Conservation (phyloP, 2,113 vertebrate genomes). For the Anolis carolinensis region DNA sequence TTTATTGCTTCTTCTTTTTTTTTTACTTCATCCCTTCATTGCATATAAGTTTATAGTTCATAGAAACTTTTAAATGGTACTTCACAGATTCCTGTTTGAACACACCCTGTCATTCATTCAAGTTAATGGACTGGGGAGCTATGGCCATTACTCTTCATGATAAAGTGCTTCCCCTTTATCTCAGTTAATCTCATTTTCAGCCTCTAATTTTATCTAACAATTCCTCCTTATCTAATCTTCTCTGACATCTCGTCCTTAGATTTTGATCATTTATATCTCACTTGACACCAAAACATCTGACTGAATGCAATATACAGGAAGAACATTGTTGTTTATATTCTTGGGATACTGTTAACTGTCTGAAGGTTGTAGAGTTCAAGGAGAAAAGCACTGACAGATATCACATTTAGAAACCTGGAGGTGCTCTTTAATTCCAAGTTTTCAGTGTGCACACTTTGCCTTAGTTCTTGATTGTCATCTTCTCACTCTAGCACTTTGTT, state of each 20-base stretch:
- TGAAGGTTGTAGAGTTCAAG: neutral
- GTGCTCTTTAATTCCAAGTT: neutral
- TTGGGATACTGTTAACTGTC: neutral
- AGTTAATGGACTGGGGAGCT: neutral
- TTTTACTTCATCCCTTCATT: too few species aligned
- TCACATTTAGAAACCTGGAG: neutral
- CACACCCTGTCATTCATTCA: neutral
- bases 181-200: conserved; percentile 19
- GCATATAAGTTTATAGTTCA: neutral
- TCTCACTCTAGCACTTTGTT: neutral
- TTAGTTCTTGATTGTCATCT: neutral
- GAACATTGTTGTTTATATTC: conserved; percentile 1
- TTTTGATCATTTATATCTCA: conserved; percentile 4
- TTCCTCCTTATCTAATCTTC: neutral
- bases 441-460: neutral
- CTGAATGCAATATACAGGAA: neutral
- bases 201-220: conserved; percentile 22
- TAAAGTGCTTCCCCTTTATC: conserved; percentile 5
- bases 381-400: neutral
- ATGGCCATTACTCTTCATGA: conserved; percentile 3
- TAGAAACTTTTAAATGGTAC: neutral
- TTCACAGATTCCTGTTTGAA: neutral
- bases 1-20: neutral
- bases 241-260: neutral
- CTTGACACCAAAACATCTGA: neutral